Evolutionary conservation across 2,797 vertebrate species (phyloP), one percentile per base, ranked within the genome.

Genomic region (Agapornis canus): DNA sequence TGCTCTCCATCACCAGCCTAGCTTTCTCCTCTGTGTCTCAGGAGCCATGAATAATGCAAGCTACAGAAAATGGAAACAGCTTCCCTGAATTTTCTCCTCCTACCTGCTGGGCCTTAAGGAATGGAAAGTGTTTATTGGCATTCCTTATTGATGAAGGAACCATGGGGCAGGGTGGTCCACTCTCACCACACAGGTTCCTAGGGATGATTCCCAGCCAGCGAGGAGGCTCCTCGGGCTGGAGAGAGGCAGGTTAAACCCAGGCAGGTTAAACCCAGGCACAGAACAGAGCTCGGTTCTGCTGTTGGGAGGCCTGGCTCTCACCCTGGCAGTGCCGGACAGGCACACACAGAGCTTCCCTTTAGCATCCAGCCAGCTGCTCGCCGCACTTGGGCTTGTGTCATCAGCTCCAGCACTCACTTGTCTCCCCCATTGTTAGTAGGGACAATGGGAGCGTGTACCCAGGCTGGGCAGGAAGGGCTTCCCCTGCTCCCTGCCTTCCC

Each of bases 351-450:
- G 81, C 83, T 42, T 11, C 88, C 48, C 95, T 95, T 93, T 9
- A 96, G 83, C 68, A 52, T 68, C 43, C 85, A 17, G 11, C 42
- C 95, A 96, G 94, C 95, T 97, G 95, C 86, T 82, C 7, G 84
- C 73, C 1, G 3, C 45, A 10, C 78, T 49, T n/a, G 77, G 66
- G 27, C 37, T 94, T 80, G 95, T 82, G 92, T 94, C 95, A 96
- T 8, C 93, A 4, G 85, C 95, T 60, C 82, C 59, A 42, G 73
- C 6, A 0, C 60, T 73, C 2, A 5, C 82, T 80, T 75, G 54
- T 82, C 73, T 16, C 42, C 68, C 49, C 66, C 59, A 90, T 87
- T 97, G 94, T 92, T 23, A 48, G 29, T 2, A 0, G 32, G 70
- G 56, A 97, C 95, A 97, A 95, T 64, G 65, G 83, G 25, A 88